Percentiles rank a stretch among this genome's conserved stretches.
phyloP scores from a whole-genome alignment of 2,113 vertebrate species.

The Mustelus asterias region DNA sequence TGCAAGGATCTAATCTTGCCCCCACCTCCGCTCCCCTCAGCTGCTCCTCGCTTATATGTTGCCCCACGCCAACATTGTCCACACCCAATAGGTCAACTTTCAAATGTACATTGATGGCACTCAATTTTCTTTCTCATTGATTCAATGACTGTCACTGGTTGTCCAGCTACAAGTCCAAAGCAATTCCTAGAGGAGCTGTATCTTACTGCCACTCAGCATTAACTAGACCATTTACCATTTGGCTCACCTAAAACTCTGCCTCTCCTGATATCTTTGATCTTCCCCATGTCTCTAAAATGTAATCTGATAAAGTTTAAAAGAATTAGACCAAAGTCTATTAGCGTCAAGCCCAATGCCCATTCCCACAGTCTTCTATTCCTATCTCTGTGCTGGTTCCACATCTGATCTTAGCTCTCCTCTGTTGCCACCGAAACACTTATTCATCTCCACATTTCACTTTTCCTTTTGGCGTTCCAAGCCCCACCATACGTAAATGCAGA shows the following conservation, averaged over 20 bases:
- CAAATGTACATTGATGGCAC: neutral
- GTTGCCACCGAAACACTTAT: neutral
- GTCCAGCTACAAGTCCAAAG: neutral
- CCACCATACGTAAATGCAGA: neutral
- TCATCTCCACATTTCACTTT: neutral
- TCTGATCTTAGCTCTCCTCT: no score
- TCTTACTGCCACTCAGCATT: neutral
- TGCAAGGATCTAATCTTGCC: neutral
- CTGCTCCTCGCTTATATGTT: neutral
- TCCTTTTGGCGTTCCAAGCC: neutral
- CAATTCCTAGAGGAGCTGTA: neutral
- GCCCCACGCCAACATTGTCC: neutral
- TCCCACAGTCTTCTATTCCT: no score
- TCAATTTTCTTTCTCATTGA: neutral
- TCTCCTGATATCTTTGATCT: neutral
- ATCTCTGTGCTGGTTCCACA: no score
- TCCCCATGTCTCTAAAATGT: neutral
- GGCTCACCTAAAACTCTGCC: neutral
- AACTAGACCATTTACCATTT: neutral
- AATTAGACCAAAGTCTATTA: no score
- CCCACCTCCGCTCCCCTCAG: neutral
- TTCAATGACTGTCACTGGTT: neutral
- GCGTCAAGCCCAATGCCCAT: no score
- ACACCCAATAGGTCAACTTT: neutral
- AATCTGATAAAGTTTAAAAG: neutral